phyloP scores from a whole-genome alignment of 2,113 vertebrate genomes.

The Natator depressus region DNA sequence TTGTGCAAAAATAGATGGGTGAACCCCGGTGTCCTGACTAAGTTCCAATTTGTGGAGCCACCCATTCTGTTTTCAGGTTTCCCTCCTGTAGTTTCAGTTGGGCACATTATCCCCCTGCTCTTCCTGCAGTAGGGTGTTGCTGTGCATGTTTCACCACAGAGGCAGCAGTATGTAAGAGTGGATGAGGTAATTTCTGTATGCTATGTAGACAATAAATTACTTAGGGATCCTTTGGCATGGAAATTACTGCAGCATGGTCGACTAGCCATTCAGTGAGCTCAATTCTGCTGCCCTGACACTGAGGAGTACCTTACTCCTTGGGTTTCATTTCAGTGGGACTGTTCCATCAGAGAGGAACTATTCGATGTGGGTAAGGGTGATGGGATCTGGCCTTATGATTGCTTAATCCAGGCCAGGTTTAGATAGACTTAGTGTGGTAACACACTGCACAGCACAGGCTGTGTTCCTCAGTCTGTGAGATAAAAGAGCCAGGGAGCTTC shows the following conservation, averaged over 20 bases:
- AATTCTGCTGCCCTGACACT: rapidly evolving
- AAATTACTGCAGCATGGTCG: neutral
- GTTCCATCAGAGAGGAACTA: neutral
- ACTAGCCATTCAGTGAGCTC: rapidly evolving
- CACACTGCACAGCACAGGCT: rapidly evolving
- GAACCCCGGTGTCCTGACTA: slow-evolving; percentile 15
- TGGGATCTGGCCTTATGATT: neutral
- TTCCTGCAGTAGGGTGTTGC: neutral
- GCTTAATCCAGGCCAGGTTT: neutral
- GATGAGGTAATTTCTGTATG: neutral
- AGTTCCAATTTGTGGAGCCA: neutral
- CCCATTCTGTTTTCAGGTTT: neutral
- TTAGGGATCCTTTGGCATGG: neutral
- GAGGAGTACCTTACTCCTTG: neutral
- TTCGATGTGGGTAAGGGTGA: neutral
- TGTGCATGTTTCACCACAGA: neutral
- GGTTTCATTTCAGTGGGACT: neutral
- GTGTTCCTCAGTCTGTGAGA: neutral
- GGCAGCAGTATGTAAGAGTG: neutral
- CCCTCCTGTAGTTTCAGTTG: neutral
- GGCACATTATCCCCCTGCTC: rapidly evolving
- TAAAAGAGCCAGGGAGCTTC: neutral
- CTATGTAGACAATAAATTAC: rapidly evolving
- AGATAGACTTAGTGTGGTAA: neutral
- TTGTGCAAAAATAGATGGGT: neutral